Percentiles rank a stretch among this genome's conserved stretches.
Evolutionary conservation across 2,888 invertebrate genomes (phyloP).

Genomic region (Catocala sponsa): DNA sequence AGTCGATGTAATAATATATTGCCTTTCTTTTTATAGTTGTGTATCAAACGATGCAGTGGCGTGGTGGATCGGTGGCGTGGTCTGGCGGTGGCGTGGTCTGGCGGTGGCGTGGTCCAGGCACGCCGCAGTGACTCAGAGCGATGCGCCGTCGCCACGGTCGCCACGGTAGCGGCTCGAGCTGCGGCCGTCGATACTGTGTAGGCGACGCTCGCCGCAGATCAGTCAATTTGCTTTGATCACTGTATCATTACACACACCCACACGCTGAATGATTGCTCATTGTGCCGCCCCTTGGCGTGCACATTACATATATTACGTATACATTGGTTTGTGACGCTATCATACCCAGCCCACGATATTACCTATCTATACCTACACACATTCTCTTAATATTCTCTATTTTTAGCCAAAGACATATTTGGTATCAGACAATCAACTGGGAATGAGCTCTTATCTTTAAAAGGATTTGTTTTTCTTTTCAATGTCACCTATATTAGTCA

Average conservation of each 20-base stretch:
- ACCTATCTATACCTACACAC: slow-evolving; percentile 39
- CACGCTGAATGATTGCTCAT: slow-evolving; percentile 63
- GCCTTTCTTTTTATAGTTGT: slow-evolving; percentile 37
- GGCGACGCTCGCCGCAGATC: slow-evolving; percentile 57
- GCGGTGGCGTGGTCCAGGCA: neutral
- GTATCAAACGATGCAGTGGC: slow-evolving; percentile 14
- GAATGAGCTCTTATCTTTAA: slow-evolving; percentile 36
- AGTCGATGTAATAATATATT: slow-evolving; percentile 28
- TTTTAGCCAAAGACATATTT: slow-evolving; percentile 43
- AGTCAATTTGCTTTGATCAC: slow-evolving; percentile 64
- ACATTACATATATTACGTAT: slow-evolving; percentile 44
- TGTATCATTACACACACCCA: slow-evolving; percentile 62
- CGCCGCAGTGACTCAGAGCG: slow-evolving; percentile 24
- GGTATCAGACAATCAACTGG: slow-evolving; percentile 38
- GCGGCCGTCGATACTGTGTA: slow-evolving; percentile 34
- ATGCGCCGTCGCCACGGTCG: slow-evolving; percentile 36
- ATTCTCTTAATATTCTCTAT: slow-evolving; percentile 40
- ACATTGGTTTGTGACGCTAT: slow-evolving; percentile 44
- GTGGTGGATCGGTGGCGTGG: slow-evolving; percentile 2
- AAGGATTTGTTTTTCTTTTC: slow-evolving; percentile 32
- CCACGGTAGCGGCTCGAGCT: slow-evolving; percentile 39
- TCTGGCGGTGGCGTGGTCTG: neutral
- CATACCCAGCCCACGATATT: slow-evolving; percentile 49
- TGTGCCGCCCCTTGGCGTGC: slow-evolving; percentile 62
- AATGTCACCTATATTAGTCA: slow-evolving; percentile 41